Conservation (phyloP, 2,113 vertebrate genomes). For the Martes martes region DNA sequence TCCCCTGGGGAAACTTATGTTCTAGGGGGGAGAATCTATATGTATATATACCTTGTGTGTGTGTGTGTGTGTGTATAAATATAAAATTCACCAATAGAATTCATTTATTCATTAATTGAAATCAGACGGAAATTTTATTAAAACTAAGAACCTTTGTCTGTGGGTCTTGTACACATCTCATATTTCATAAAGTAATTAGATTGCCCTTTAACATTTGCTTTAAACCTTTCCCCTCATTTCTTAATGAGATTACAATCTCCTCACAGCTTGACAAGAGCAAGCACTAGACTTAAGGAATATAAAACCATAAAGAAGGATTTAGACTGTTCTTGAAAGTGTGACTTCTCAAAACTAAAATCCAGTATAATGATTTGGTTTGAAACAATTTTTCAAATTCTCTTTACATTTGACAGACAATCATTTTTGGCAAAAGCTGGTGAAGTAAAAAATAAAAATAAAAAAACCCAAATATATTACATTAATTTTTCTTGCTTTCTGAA, state of each 20-base stretch:
- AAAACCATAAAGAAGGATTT: neutral
- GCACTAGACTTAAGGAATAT: neutral
- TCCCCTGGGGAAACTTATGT: neutral
- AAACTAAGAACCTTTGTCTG: slow-evolving; percentile 36
- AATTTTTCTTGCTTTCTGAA: slow-evolving; percentile 7
- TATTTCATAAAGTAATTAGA: slow-evolving; percentile 54
- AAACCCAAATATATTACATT: neutral
- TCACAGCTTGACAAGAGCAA: slow-evolving; percentile 43
- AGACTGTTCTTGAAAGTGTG: neutral
- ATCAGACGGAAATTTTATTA: slow-evolving; percentile 35
- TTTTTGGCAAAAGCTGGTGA: slow-evolving; percentile 38
- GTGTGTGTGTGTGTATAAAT: neutral
- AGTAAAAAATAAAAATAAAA: neutral
- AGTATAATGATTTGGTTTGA: slow-evolving; percentile 31
- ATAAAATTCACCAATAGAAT: neutral
- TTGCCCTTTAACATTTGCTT: slow-evolving; percentile 53
- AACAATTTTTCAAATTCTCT: slow-evolving; percentile 12
- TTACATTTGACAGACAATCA: neutral
- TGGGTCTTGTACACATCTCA: slow-evolving; percentile 35
- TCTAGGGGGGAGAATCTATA: neutral
- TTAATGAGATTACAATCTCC: slow-evolving; percentile 40
- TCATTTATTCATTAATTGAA: neutral
- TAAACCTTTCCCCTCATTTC: slow-evolving; percentile 15
- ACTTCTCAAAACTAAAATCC: slow-evolving; percentile 36
- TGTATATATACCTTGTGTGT: neutral